These are phyloP conservation scores for Hipparchia sbordonii DNA, from an alignment of 2,888 invertebrate species.

Conservation along the genomic window DNA sequence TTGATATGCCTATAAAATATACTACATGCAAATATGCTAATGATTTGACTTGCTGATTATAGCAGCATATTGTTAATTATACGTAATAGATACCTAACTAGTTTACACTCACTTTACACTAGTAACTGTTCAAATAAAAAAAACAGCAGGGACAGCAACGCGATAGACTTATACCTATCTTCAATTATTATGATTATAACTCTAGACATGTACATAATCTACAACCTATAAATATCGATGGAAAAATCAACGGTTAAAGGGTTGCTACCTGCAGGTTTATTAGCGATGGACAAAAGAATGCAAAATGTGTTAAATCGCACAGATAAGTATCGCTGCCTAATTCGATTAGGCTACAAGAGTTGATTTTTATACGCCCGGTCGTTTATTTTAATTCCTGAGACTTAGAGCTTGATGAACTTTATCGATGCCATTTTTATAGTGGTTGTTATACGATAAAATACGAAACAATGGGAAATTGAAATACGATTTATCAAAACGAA, in stretches of 20 bases:
- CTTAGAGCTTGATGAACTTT: constrained; percentile 50
- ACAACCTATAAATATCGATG: constrained; percentile 8
- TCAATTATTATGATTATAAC: too few species aligned
- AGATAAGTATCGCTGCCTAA: constrained; percentile 77
- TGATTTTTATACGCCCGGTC: constrained; percentile 78
- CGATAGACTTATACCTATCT: too few species aligned
- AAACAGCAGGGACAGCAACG: too few species aligned
- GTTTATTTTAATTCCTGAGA: constrained; percentile 70
- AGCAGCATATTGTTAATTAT: too few species aligned
- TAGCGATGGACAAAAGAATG: constrained; percentile 75
- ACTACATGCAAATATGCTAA: too few species aligned
- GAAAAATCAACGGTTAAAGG: constrained; percentile 48
- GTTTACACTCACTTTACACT: too few species aligned
- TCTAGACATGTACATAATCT: neutral
- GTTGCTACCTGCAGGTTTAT: constrained; percentile 77
- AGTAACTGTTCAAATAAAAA: too few species aligned
- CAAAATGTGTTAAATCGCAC: constrained; percentile 80
- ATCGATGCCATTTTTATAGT: constrained; percentile 6
- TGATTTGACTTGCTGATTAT: too few species aligned
- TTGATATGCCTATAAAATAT: too few species aligned
- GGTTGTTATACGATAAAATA: neutral
- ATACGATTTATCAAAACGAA: neutral
- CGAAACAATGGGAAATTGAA: neutral
- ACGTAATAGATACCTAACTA: too few species aligned
- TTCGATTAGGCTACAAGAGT: constrained; percentile 80